Base-by-base conservation (phyloP, 2,888 invertebrate genomes). In the Mesodorylaimus sp. region DNA sequence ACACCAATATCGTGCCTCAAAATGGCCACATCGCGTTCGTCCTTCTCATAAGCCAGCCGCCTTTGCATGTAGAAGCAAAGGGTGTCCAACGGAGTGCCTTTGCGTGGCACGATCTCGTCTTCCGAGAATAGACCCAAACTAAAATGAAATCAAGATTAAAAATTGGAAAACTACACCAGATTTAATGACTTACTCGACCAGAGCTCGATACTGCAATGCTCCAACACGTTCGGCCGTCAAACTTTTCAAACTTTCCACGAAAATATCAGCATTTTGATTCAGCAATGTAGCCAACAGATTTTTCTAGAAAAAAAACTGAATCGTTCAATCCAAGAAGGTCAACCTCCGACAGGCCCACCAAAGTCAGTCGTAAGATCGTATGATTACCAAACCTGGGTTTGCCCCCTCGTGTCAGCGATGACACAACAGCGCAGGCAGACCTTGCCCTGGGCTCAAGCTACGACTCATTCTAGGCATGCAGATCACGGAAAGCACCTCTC, bases 1-100 rank as follows among this genome's bases (percentile, higher is more conserved):
- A 93, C 84, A 27, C 81, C 83, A 44, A 99, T 74, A 62, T 93
- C 85, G 66, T 97, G 95, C 1, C 91, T 78, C 57, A 99, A 74
- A 29, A 97, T 79, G 1, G 99, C 83, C 58, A 99, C 73, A 72
- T 97, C 97, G 0, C 91, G 76, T 70, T 97, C 97, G 47, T 78
- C 74, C 53, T 76, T 74, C 52, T 74, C 58, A 56, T 60, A 65
- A 2, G 63, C 58, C 19, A 64, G 49, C 23, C 19, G 58, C 57
- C 50, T 52, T 19, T 26, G 10, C 38, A 44, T 74, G 67, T 84
- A 88, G 64, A 85, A 78, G 39, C 86, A 86, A 44, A 99, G 73
- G 0, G 95, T 91, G 65, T 95, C 93, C 36, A 99, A 71, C 0
- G 95, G 91, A 0, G 87, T 80, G 54, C 61, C 62, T 39, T 78